Base-by-base conservation (phyloP, 2,113 vertebrate genomes). In the Myotis lucifugus region DNA sequence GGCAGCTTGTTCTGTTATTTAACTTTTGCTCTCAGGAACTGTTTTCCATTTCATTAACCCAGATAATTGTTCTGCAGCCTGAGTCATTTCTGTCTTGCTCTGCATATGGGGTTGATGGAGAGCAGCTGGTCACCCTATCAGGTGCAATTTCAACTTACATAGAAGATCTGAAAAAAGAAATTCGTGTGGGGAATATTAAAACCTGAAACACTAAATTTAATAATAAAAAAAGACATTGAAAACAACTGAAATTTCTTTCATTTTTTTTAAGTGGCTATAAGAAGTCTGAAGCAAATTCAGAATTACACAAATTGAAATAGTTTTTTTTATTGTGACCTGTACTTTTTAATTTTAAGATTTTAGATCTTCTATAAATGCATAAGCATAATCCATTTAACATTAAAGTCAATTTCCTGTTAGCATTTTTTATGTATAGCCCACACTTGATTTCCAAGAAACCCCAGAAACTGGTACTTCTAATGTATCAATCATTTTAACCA, bases 1-100 rank as follows among this genome's bases (percentile, higher is more conserved):
- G 89, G 19, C n/a, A 81, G 4, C 25, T 54, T 88, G 10, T 76
- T 88, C 14, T 87, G 5, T 83, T 77, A 61, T 59, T 81, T 88
- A 88, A 89, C 69, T 34, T 85, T 96, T 94, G 72, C 11, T 92
- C 52, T 77, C 17, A 67, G 70, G 32, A 89, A 90, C 27, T 64
- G 94, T 88, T 85, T 94, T 92, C 34, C 59, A 70, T 91, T 92
- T 92, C 73, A 85, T 95, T 94, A 93, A 93, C 40, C 40, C 88
- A 92, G 64, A 48, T 90, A 81, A 90, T 90, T 74, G 61, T 90
- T 61, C 32, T 76, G 76, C 50, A 77, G 5, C 59, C 84, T 87
- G 52, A 95, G 29, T 40, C 54, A 56, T 92, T 76, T 95, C n/a
- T 74, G 37, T 70, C 50, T 46, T 79, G 3, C 70, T 82, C 17